Conservation (phyloP, 1,140 invertebrate species). For the Aphelenchoides besseyi region DNA sequence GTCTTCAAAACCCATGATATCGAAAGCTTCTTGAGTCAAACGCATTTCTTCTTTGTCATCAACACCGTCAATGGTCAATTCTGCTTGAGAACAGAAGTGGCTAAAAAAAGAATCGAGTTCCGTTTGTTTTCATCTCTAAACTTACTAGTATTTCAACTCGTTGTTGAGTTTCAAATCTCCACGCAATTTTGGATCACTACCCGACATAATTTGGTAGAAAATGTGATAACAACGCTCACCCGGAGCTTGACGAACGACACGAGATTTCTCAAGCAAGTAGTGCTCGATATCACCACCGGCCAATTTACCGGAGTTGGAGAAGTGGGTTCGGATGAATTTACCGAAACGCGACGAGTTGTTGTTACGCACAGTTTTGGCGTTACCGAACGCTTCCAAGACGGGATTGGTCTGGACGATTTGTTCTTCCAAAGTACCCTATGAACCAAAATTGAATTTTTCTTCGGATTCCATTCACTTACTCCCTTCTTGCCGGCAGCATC, state of each 20-base stretch:
- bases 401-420: conserved; percentile 70
- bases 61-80: conserved; percentile 84
- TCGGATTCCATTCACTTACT: conserved; percentile 2
- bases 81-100: conserved; percentile 88
- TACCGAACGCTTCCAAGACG: conserved; percentile 69
- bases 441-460: neutral
- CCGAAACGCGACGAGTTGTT: conserved; percentile 71
- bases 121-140: too few relatives aligned
- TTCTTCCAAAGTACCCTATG: conserved; percentile 68
- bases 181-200: conserved; percentile 76
- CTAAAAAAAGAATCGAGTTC: too few relatives aligned
- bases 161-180: conserved; percentile 59
- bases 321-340: conserved; percentile 99
- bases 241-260: conserved; percentile 97
- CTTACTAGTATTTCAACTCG: conserved; percentile 59
- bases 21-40: conserved; percentile 92
- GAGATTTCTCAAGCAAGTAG: conserved; percentile 96
- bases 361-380: conserved; percentile 70
- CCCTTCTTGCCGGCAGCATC: conserved; percentile 48
- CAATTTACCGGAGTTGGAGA: conserved; percentile 96
- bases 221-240: conserved; percentile 99
- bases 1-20: conserved; percentile 91
- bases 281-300: conserved; percentile 92
- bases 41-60: conserved; percentile 92
- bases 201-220: conserved; percentile 99